Conservation (phyloP, 2,113 vertebrate genomes). For the Chitala chitala region DNA sequence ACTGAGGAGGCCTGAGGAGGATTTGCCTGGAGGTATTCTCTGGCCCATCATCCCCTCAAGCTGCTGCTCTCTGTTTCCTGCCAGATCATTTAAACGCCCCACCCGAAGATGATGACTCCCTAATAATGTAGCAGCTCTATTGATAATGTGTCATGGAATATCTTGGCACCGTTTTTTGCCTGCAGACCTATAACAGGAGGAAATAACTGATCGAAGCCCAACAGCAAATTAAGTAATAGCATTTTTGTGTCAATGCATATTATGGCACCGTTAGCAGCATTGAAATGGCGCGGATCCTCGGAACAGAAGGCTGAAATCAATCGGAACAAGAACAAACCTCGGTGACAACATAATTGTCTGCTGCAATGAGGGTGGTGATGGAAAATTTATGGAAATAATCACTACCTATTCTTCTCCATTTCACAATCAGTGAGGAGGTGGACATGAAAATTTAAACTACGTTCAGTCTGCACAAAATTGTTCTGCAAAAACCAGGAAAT, state of each 20-base stretch:
- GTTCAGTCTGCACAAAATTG: background rate
- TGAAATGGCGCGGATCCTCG: constrained; percentile 44
- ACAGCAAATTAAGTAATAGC: constrained; percentile 67
- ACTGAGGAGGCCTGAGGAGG: background rate
- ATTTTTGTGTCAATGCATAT: constrained; percentile 58
- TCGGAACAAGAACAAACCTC: constrained; percentile 50
- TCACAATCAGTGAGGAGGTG: background rate
- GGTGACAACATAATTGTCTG: constrained; percentile 46
- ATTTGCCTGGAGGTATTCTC: background rate
- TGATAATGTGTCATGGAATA: constrained; percentile 43
- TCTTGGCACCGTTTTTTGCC: constrained; percentile 40
- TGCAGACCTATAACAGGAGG: constrained; percentile 34
- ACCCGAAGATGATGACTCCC: constrained; percentile 19
- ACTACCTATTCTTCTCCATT: constrained; percentile 8
- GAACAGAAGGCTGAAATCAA: constrained; percentile 52
- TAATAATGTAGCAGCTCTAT: constrained; percentile 40
- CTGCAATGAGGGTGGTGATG: constrained; percentile 47
- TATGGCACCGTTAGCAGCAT: constrained; percentile 63
- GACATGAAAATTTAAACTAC: background rate
- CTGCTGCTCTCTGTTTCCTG: constrained; percentile 23
- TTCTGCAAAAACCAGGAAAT: background rate
- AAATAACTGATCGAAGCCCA: constrained; percentile 63
- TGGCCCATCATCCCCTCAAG: background rate
- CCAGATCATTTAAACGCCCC: constrained; percentile 37
- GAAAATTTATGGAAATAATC: constrained; percentile 41